These are phyloP conservation scores for Bothrops jararaca DNA, from an alignment of 2,113 vertebrate species.

Conservation along the genomic window DNA sequence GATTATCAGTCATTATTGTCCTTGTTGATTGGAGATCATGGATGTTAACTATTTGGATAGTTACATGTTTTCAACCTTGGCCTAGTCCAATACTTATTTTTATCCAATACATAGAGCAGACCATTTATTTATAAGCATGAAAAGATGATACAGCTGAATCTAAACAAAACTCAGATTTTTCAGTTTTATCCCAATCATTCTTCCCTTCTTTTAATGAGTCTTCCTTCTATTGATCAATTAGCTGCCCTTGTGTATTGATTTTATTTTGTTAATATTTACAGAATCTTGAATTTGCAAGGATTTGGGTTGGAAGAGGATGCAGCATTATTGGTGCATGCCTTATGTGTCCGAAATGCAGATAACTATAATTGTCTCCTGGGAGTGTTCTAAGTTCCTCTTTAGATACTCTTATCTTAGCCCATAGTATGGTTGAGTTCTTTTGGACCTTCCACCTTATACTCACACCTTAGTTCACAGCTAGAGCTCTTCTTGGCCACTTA, in stretches of 20 bases:
- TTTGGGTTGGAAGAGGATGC: background rate
- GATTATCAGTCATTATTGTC: background rate
- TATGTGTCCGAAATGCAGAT: background rate
- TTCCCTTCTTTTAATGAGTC: background rate
- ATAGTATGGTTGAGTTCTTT: background rate
- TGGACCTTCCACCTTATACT: background rate
- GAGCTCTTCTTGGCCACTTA: background rate
- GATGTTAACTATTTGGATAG: background rate
- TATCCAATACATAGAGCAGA: background rate
- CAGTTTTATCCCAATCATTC: background rate
- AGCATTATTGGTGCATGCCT: background rate
- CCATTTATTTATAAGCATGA: background rate
- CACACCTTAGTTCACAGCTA: background rate
- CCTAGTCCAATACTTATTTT: background rate
- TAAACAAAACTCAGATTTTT: background rate
- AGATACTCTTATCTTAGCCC: background rate
- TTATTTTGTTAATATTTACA: background rate
- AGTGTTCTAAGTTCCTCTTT: background rate
- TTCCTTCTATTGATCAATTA: background rate
- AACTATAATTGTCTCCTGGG: background rate
- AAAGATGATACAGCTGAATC: background rate
- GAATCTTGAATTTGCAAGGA: background rate
- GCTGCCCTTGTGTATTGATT: background rate
- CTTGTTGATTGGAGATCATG: background rate
- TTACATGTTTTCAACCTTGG: background rate